Evolutionary conservation across 2,797 vertebrate genomes (phyloP), one percentile per base, ranked within the genome.

Genomic region (Channallabes apus): DNA sequence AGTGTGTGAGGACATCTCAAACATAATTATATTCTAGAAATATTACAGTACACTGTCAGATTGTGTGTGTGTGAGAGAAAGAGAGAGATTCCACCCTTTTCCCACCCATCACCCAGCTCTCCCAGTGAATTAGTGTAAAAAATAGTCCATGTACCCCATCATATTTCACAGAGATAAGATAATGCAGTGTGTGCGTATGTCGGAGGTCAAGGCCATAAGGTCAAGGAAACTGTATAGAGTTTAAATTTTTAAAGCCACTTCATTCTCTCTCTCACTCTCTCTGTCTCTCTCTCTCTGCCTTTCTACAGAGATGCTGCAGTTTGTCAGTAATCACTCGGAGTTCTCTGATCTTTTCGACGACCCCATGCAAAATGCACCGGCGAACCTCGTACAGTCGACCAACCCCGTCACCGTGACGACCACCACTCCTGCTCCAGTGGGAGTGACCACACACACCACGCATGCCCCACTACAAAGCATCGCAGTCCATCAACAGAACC

Each of bases 241-340:
- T 2, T 20, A 27, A 1, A 64, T 0, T 64, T 64, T 4, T n/a
- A 24, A n/a, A 62, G 3, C 61, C 24, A 9, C 24, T 3, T 24
- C 3, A 35, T n/a, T 20, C 17, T 8, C 17, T 35, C n/a, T n/a
- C n/a, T n/a, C n/a, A n/a, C n/a, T n/a, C 14, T 73, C 22, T 22
- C 20, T 58, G 6, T 62, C 1, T 56, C 24, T 67, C 18, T 62
- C 85, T 38, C 0, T 18, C 35, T 9, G 7, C 9, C 17, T 67
- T 18, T 62, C 85, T 85, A 3, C 95, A 99, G 98, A 99, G 92
- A 99, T 99, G 98, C 95, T 99, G 86, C 97, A 99, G 94, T 99
- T 98, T 20, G 98, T 99, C 93, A 99, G 96, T 91, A 99, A 98
- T 91, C 97, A 99, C 91, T 96, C 96, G 6, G 98, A 99, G 88